Evolutionary conservation across 2,797 vertebrate species (phyloP).

Genomic region (Morelia viridis): DNA sequence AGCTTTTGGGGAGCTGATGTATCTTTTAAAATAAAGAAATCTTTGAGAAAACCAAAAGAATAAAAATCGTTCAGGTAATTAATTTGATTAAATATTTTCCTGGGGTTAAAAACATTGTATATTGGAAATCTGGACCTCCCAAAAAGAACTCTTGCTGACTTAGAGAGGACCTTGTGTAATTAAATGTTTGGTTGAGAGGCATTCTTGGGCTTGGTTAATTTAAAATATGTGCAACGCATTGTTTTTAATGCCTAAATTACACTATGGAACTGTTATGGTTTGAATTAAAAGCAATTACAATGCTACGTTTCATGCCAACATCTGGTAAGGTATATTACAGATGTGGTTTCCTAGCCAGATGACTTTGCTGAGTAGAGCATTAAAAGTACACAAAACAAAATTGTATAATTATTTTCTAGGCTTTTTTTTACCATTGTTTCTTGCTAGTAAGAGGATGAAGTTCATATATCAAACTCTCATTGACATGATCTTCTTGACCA

Average conservation of each 20-base stretch:
- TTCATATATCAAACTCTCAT: not conserved
- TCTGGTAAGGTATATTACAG: slow-evolving; percentile 24
- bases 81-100: not conserved
- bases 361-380: slow-evolving; percentile 17
- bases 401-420: not conserved
- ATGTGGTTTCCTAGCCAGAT: slow-evolving; percentile 12
- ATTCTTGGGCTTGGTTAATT: slow-evolving; percentile 34
- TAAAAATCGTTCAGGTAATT: not conserved
- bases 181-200: slow-evolving; percentile 46
- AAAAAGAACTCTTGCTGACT: slow-evolving; percentile 21
- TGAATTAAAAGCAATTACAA: slow-evolving; percentile 22
- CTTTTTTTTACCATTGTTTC: slow-evolving; percentile 10
- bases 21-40: slow-evolving; percentile 1
- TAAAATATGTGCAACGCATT: slow-evolving; percentile 15
- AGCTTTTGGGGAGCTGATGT: not conserved
- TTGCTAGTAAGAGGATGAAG: not conserved
- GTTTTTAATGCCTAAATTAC: slow-evolving; percentile 16
- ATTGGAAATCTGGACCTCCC: slow-evolving; percentile 28
- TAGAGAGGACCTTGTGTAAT: slow-evolving; percentile 32
- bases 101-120: not conserved
- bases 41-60: not conserved
- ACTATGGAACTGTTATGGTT: not conserved
- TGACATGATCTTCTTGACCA: not conserved
- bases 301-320: not conserved
- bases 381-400: slow-evolving; percentile 13